These are phyloP conservation scores for Scolopax mira DNA, from an alignment of 2,113 vertebrate genomes.

Conservation along the genomic window DNA sequence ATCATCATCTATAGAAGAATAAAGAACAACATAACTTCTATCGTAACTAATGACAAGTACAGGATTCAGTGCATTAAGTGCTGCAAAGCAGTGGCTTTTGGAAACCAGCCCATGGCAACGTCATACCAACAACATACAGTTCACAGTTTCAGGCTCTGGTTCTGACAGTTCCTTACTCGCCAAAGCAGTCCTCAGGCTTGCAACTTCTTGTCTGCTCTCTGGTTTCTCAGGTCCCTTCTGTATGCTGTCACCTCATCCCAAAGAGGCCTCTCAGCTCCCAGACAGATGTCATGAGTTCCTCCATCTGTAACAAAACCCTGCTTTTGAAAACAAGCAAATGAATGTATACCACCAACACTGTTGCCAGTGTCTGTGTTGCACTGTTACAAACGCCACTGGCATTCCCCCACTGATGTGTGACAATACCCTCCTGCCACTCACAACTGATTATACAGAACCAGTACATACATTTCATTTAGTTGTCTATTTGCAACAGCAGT, in stretches of 20 bases:
- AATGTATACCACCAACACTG: rapidly evolving
- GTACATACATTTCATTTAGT: background rate
- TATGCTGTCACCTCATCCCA: background rate
- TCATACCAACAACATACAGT: background rate
- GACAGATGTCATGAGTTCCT: background rate
- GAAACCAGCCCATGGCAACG: background rate
- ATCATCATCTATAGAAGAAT: background rate
- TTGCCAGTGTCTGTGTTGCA: no score
- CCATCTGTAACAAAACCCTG: background rate
- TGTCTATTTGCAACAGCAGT: background rate
- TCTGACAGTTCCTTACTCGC: background rate
- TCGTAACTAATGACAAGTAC: background rate
- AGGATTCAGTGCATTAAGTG: background rate
- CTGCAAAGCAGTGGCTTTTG: background rate
- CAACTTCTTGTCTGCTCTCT: background rate
- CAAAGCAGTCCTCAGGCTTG: background rate
- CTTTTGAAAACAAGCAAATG: background rate
- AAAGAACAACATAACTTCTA: background rate
- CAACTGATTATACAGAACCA: rapidly evolving
- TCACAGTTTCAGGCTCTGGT: background rate
- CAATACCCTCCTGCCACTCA: background rate
- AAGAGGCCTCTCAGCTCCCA: background rate
- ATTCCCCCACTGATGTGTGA: background rate
- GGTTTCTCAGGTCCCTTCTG: background rate
- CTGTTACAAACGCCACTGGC: background rate